Conservation (phyloP, 1,140 invertebrate species). For the Drosophila lini region DNA sequence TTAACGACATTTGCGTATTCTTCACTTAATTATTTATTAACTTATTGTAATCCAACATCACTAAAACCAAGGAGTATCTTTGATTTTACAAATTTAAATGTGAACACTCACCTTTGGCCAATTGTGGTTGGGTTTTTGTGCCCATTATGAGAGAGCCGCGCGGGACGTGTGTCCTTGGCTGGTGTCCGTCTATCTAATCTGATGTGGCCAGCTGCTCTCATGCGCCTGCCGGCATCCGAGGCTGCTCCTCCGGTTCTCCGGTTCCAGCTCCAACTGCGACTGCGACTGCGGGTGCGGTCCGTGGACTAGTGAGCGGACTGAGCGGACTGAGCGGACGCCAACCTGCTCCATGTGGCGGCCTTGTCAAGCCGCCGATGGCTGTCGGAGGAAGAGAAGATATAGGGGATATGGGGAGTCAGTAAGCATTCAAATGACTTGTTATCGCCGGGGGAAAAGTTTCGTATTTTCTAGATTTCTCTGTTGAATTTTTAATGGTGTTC, state of each 20-base stretch:
- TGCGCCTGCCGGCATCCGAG: conserved; percentile 32
- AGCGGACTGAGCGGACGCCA: conserved; percentile 46
- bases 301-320: conserved; percentile 43
- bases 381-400: conserved; percentile 6
- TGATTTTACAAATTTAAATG: no score
- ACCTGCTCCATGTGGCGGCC: conserved; percentile 74
- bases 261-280: conserved; percentile 34
- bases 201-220: conserved; percentile 22
- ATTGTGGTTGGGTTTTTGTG: conserved; percentile 77
- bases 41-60: background rate
- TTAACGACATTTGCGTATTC: background rate
- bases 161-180: conserved; percentile 23
- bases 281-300: conserved; percentile 23
- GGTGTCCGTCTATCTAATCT: conserved; percentile 35
- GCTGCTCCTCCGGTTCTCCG: conserved; percentile 29
- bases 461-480: conserved; percentile 45
- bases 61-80: background rate
- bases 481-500: conserved; percentile 35
- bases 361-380: conserved; percentile 65
- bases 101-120: conserved; percentile 68
- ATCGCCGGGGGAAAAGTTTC: conserved; percentile 42
- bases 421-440: conserved; percentile 59
- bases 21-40: background rate
- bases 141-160: conserved; percentile 67
- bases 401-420: conserved; percentile 20